A percentile compares a stretch with the other conserved stretches of the same genome.
Evolutionary conservation across 2,888 invertebrate genomes (phyloP).

Genomic region (Himalopsyche japonica): DNA sequence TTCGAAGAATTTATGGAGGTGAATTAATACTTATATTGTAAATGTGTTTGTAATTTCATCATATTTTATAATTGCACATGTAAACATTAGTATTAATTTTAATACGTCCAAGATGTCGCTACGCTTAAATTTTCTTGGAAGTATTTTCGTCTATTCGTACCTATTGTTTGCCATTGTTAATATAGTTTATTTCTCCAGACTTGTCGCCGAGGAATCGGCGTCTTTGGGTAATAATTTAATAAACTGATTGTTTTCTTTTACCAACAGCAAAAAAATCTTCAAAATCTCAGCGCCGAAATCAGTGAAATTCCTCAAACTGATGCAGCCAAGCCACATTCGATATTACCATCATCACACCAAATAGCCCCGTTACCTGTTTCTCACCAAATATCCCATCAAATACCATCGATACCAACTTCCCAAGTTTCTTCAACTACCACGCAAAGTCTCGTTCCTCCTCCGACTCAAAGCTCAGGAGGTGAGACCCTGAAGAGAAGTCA

Average conservation of each 20-base stretch:
- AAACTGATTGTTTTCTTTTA: neutral
- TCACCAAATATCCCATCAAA: constrained; percentile 23
- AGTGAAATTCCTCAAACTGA: constrained; percentile 36
- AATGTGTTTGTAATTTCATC: too few species aligned
- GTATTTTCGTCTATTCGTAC: too few species aligned
- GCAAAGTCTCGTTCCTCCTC: constrained; percentile 46
- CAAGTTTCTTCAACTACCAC: constrained; percentile 14
- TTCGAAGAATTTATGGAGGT: too few species aligned
- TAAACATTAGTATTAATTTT: too few species aligned
- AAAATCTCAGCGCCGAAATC: constrained; percentile 37
- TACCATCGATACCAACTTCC: constrained; percentile 23
- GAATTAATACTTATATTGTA: too few species aligned
- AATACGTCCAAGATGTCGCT: too few species aligned
- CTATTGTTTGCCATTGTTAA: too few species aligned
- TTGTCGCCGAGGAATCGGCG: too few species aligned
- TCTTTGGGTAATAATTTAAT: too few species aligned
- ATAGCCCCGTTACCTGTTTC: neutral
- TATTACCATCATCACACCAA: neutral
- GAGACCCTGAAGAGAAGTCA: constrained; percentile 67
- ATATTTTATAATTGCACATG: too few species aligned
- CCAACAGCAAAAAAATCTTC: constrained; percentile 37
- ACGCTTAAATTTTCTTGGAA: too few species aligned
- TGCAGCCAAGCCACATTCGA: neutral
- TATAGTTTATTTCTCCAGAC: too few species aligned
- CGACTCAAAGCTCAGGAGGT: constrained; percentile 50